Evolutionary conservation across 2,888 invertebrate genomes (phyloP).

Genomic region (Pantelozetes paolii): DNA sequence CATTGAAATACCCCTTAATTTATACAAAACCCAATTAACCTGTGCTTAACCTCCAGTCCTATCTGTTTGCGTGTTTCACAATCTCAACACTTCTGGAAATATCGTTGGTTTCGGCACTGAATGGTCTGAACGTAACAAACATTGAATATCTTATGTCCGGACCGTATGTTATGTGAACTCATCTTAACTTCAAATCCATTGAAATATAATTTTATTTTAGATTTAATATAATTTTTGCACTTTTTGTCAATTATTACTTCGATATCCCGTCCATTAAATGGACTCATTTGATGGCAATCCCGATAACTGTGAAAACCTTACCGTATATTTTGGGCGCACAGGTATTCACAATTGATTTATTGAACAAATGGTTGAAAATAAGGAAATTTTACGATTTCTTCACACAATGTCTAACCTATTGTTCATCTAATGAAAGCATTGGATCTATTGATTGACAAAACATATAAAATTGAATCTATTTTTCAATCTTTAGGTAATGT

Average conservation of each 20-base stretch:
- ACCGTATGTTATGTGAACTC: constrained; percentile 53
- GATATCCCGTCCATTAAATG: constrained; percentile 57
- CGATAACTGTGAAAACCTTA: constrained; percentile 58
- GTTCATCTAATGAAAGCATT: too few species aligned
- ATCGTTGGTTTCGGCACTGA: constrained; percentile 51
- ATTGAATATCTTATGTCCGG: constrained; percentile 55
- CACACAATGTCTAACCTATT: too few species aligned
- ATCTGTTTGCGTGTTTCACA: constrained; percentile 54
- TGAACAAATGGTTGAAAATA: too few species aligned
- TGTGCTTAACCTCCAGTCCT: too few species aligned
- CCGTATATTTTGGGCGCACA: constrained; percentile 58
- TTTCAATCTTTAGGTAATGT: constrained; percentile 43
- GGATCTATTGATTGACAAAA: too few species aligned
- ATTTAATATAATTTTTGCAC: constrained; percentile 56
- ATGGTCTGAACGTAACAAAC: constrained; percentile 51
- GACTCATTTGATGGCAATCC: constrained; percentile 55
- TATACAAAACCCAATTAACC: too few species aligned
- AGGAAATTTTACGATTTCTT: too few species aligned
- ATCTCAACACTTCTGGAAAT: constrained; percentile 55
- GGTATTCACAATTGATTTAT: constrained; percentile 49
- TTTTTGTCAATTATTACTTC: constrained; percentile 57
- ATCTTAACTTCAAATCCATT: not conserved
- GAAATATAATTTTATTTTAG: constrained; percentile 47
- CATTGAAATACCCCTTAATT: too few species aligned
- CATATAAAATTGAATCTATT: not conserved